phyloP scores from a whole-genome alignment of 2,888 invertebrate genomes.

The Synanthedon vespiformis region DNA sequence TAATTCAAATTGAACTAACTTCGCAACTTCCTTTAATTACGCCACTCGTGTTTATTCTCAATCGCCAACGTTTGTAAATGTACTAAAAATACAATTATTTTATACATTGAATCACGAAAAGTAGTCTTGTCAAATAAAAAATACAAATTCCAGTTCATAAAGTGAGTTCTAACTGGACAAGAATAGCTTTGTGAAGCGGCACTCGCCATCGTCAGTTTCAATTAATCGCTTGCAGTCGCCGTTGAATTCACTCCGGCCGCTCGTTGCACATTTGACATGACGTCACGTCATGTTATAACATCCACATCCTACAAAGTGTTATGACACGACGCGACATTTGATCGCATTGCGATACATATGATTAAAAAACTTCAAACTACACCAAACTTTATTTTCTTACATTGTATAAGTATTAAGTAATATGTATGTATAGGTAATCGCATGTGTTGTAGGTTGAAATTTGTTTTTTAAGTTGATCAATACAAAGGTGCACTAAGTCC shows the following conservation, averaged over 20 bases:
- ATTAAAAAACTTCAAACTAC: too few relatives aligned
- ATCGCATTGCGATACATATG: too few relatives aligned
- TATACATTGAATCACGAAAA: background rate
- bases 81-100: background rate
- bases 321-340: too few relatives aligned
- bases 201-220: slow-evolving; percentile 24
- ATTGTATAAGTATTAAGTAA: too few relatives aligned
- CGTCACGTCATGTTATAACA: background rate
- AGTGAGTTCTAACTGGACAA: slow-evolving; percentile 8
- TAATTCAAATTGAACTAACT: slow-evolving; percentile 16
- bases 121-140: background rate
- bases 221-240: slow-evolving; percentile 29
- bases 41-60: slow-evolving; percentile 1
- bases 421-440: too few relatives aligned
- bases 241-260: slow-evolving; percentile 9
- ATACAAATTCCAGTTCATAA: slow-evolving; percentile 6
- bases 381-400: too few relatives aligned
- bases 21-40: slow-evolving; percentile 15
- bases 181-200: slow-evolving; percentile 17
- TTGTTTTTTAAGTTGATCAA: too few relatives aligned
- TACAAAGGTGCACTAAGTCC: too few relatives aligned
- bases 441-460: too few relatives aligned
- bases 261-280: background rate
- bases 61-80: background rate
- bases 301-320: background rate